phyloP scores from a whole-genome alignment of 2,888 invertebrate species.

The Sminthurides aquaticus region DNA sequence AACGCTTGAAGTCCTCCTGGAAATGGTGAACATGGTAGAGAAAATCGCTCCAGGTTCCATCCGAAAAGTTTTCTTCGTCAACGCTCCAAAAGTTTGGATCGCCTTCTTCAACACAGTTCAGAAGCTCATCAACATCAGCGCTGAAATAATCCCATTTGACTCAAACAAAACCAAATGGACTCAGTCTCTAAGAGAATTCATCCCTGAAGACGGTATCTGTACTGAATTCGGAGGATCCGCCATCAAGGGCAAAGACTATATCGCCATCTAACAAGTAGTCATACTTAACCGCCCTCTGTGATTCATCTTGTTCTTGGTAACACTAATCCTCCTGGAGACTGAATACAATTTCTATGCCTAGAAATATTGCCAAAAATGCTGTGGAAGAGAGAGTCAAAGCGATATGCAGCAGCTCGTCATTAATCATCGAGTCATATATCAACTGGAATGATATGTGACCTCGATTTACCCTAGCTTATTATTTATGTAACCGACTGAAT shows the following conservation, averaged over 20 bases:
- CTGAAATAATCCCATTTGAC: slow-evolving; percentile 8
- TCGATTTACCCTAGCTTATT: no score
- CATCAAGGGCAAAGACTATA: background rate
- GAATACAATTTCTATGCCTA: no score
- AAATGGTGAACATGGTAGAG: slow-evolving; percentile 7
- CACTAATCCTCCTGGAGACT: no score
- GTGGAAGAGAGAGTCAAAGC: no score
- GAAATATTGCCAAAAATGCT: no score
- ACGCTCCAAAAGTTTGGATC: slow-evolving; percentile 12
- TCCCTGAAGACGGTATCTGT: slow-evolving; percentile 16
- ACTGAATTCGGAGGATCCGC: slow-evolving; percentile 15
- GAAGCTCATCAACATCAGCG: slow-evolving; percentile 3
- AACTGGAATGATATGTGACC: no score
- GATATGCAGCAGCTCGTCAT: no score
- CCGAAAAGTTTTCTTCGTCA: slow-evolving; percentile 18
- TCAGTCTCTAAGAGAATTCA: slow-evolving; percentile 7
- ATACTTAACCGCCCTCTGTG: no score
- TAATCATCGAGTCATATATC: no score
- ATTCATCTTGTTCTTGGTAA: no score
- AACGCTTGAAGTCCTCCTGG: slow-evolving; percentile 13
- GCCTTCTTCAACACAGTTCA: slow-evolving; percentile 15
- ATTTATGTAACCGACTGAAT: no score
- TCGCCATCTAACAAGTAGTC: background rate
- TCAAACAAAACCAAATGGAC: slow-evolving; percentile 13
- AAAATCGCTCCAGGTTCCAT: slow-evolving; percentile 11